Evolutionary conservation across 2,888 invertebrate genomes (phyloP).

Genomic region (Caenorhabditis sp.): DNA sequence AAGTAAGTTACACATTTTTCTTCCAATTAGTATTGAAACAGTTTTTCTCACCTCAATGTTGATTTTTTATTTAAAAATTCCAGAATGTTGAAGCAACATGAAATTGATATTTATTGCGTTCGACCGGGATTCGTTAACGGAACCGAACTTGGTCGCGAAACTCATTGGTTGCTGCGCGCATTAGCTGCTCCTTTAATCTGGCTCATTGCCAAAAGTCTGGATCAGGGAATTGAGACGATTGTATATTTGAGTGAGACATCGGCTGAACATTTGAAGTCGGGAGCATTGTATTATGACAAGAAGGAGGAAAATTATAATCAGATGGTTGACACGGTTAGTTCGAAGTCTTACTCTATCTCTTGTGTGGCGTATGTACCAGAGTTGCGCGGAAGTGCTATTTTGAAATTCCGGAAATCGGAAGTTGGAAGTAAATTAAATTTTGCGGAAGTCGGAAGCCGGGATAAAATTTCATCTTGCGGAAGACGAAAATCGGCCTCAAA

Average conservation of each 20-base stretch:
- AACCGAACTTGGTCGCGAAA: slow-evolving; percentile 62
- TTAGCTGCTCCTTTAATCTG: slow-evolving; percentile 67
- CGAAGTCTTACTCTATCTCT: too few species aligned
- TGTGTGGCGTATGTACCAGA: too few species aligned
- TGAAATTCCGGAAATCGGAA: too few species aligned
- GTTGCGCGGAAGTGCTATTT: too few species aligned
- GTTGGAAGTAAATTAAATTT: too few species aligned
- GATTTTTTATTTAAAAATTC: background rate
- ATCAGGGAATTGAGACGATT: slow-evolving; percentile 81
- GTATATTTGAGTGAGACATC: slow-evolving; percentile 82
- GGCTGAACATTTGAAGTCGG: slow-evolving; percentile 76
- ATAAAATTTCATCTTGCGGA: too few species aligned
- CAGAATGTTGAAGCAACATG: slow-evolving; percentile 43
- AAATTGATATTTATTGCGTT: slow-evolving; percentile 32
- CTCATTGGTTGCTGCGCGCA: slow-evolving; percentile 57
- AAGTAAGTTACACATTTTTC: slow-evolving; percentile 8
- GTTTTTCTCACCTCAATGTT: too few species aligned
- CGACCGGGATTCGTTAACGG: slow-evolving; percentile 44
- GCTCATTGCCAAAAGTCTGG: slow-evolving; percentile 60
- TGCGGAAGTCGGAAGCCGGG: too few species aligned
- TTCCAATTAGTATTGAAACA: too few species aligned
- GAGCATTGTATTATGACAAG: slow-evolving; percentile 77
- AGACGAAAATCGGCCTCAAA: too few species aligned
- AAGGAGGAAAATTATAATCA: slow-evolving; percentile 51
- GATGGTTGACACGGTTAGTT: slow-evolving; percentile 45